Percentiles rank a stretch among this genome's conserved stretches.
phyloP scores from a whole-genome alignment of 1,140 invertebrate species.

The Riptortus pedestris region DNA sequence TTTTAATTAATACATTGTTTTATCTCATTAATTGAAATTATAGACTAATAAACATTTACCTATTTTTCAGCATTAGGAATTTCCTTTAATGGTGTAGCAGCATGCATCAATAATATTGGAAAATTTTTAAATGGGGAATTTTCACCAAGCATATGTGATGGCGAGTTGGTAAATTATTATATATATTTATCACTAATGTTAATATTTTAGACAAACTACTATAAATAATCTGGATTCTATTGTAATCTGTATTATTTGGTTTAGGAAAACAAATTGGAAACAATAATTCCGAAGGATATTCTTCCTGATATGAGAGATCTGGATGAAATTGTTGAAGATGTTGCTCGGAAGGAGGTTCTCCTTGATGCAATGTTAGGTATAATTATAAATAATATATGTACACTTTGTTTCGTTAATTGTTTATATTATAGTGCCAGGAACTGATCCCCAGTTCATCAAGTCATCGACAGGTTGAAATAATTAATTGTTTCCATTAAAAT shows the following conservation, averaged over 20 bases:
- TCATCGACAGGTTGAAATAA: too few relatives aligned
- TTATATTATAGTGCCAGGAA: not conserved
- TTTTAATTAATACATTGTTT: not conserved
- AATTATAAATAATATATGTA: not conserved
- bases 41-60: too few relatives aligned
- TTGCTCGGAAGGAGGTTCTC: slow-evolving; percentile 30
- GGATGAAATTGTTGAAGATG: slow-evolving; percentile 32
- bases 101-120: not conserved
- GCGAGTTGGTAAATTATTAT: not conserved
- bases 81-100: not conserved
- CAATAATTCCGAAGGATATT: slow-evolving; percentile 23
- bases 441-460: too few relatives aligned
- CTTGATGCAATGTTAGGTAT: slow-evolving; percentile 23
- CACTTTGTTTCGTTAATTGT: not conserved
- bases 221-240: too few relatives aligned
- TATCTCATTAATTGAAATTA: not conserved
- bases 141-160: not conserved
- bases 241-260: too few relatives aligned
- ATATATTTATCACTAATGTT: too few relatives aligned
- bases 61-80: not conserved
- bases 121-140: slow-evolving; percentile 3
- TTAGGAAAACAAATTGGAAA: not conserved
- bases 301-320: slow-evolving; percentile 29
- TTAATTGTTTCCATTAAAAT: too few relatives aligned
- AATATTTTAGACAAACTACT: too few relatives aligned